phyloP scores from a whole-genome alignment of 2,888 invertebrate species.

The Ophioninae sp. region DNA sequence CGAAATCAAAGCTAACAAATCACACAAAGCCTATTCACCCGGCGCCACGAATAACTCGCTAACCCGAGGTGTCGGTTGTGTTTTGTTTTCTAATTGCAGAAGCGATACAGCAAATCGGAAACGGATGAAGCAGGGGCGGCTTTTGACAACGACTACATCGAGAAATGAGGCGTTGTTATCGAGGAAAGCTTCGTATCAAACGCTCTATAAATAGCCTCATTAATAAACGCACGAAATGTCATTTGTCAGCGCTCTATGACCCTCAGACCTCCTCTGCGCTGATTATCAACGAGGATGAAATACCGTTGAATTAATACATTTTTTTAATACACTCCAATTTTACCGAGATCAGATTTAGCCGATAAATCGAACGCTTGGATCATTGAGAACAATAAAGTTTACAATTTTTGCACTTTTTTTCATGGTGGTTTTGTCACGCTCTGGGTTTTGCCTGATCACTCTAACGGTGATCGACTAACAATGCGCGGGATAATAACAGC shows the following conservation, averaged over 20 bases:
- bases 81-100: conserved; percentile 81
- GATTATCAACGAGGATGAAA: not conserved
- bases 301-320: not conserved
- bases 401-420: not conserved
- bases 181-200: conserved; percentile 33
- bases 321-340: conserved; percentile 36
- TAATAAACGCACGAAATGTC: conserved; percentile 17
- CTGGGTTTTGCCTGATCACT: not conserved
- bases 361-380: not conserved
- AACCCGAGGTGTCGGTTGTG: conserved; percentile 74
- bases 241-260: conserved; percentile 17
- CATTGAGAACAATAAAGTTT: not conserved
- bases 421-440: not conserved
- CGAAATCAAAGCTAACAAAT: conserved; percentile 15
- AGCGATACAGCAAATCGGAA: conserved; percentile 81
- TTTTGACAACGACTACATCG: conserved; percentile 73
- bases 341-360: not conserved
- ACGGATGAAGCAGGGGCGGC: conserved; percentile 66
- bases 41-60: conserved; percentile 43
- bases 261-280: not conserved
- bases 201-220: conserved; percentile 41
- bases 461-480: not conserved
- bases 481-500: too few relatives aligned
- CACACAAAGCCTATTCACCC: conserved; percentile 28
- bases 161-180: conserved; percentile 72